phyloP scores from a whole-genome alignment of 2,113 vertebrate genomes.

The Brevimyrus niger region DNA sequence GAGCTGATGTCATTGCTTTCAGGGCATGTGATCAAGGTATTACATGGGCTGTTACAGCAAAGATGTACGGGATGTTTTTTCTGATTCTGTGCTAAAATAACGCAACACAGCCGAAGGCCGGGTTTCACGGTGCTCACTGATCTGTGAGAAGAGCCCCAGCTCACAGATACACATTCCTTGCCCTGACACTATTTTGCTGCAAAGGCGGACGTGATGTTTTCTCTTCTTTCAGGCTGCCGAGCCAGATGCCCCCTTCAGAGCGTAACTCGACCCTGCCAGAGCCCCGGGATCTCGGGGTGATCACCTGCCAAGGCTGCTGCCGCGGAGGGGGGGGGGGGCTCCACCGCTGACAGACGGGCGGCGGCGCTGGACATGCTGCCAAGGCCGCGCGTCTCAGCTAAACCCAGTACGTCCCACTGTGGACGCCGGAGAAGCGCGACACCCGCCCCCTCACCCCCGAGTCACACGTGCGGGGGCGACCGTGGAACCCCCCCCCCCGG shows the following conservation, averaged over 20 bases:
- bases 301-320: neutral
- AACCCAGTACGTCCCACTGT: neutral
- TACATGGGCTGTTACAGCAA: neutral
- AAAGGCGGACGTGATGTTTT: neutral
- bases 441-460: neutral
- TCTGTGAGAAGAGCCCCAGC: neutral
- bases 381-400: neutral
- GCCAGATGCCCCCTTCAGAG: slow-evolving; percentile 7
- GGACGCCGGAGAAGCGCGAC: neutral
- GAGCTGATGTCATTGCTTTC: neutral
- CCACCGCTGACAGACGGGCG: neutral
- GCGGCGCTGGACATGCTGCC: neutral
- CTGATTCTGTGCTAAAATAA: neutral
- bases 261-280: neutral
- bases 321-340: neutral
- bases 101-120: neutral
- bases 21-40: neutral
- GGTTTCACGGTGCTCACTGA: neutral
- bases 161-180: neutral
- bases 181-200: neutral
- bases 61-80: neutral
- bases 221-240: neutral
- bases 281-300: neutral
- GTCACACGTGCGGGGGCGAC: neutral
- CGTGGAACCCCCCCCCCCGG: neutral